Evolutionary conservation across 2,797 vertebrate genomes (phyloP).

Genomic region (Lacerta agilis): DNA sequence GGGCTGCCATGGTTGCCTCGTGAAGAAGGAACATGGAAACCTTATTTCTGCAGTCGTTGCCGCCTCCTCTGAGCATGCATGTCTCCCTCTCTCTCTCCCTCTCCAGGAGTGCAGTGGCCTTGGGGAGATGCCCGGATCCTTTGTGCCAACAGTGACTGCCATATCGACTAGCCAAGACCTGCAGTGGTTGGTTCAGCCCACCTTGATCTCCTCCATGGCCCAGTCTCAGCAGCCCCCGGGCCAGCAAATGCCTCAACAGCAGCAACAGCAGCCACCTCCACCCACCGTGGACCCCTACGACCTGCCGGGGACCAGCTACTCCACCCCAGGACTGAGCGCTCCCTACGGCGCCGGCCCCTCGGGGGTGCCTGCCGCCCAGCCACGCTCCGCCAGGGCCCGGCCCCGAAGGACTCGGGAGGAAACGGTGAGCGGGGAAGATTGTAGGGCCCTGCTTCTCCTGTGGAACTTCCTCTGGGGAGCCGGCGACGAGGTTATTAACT

Average conservation of each 20-base stretch:
- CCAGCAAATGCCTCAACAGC: conserved; percentile 78
- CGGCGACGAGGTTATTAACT: conserved; percentile 6
- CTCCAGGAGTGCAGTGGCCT: conserved; percentile 91
- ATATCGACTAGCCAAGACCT: conserved; percentile 98
- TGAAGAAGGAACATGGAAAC: too few relatives aligned
- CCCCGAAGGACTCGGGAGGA: conserved; percentile 88
- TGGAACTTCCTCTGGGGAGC: conserved; percentile 29
- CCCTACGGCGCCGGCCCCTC: conserved; percentile 77
- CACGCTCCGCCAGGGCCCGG: conserved; percentile 83
- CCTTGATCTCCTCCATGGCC: conserved; percentile 95
- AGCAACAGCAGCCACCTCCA: conserved; percentile 47
- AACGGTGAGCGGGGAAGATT: conserved; percentile 83
- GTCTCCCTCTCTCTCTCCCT: conserved; percentile 45
- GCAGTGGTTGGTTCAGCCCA: conserved; percentile 98
- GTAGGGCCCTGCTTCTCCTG: conserved; percentile 23
- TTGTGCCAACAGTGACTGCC: conserved; percentile 97
- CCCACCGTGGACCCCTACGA: conserved; percentile 90
- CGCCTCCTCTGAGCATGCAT: background rate
- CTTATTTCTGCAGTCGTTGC: conserved; percentile 35
- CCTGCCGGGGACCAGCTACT: conserved; percentile 91
- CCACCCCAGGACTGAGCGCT: conserved; percentile 74
- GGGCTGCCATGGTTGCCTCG: too few relatives aligned
- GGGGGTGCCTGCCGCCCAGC: conserved; percentile 55
- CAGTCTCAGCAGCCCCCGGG: conserved; percentile 90
- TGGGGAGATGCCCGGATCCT: conserved; percentile 94